A percentile compares a stretch with the other conserved stretches of the same genome.
These are phyloP conservation scores for Notiomystis cincta DNA, from an alignment of 2,113 vertebrate species.

Conservation along the genomic window DNA sequence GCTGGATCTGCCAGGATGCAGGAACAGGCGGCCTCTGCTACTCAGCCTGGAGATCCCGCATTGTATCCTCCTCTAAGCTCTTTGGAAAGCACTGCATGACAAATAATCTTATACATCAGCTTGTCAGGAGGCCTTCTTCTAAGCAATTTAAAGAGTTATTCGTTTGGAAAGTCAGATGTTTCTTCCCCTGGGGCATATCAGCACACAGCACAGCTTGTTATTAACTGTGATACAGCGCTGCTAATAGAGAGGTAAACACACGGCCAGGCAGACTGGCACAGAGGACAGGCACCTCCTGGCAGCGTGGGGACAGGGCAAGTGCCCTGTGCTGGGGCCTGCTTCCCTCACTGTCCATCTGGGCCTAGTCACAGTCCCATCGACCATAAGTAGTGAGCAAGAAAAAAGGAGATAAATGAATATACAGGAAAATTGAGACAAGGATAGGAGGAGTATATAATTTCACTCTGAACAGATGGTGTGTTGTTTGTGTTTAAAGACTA, in stretches of 20 bases:
- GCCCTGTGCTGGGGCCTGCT: background rate
- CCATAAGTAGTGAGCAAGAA: background rate
- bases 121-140: background rate
- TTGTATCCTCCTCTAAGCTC: background rate
- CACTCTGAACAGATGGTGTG: background rate
- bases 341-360: background rate
- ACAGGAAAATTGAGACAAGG: background rate
- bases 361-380: background rate
- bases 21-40: background rate
- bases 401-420: background rate
- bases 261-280: accelerated
- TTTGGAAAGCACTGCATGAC: background rate
- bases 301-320: background rate
- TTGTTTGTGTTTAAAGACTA: background rate
- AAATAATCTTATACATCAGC: background rate
- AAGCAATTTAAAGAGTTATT: constrained; percentile 2
- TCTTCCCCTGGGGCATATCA: background rate
- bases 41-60: background rate
- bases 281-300: background rate
- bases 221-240: background rate
- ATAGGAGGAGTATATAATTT: background rate
- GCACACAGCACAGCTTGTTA: background rate
- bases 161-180: background rate
- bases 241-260: background rate
- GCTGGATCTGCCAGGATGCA: background rate